Evolutionary conservation across 2,113 vertebrate species (phyloP), one percentile per base, ranked within the genome.

Genomic region (Sinocyclocheilus maitianheensis): DNA sequence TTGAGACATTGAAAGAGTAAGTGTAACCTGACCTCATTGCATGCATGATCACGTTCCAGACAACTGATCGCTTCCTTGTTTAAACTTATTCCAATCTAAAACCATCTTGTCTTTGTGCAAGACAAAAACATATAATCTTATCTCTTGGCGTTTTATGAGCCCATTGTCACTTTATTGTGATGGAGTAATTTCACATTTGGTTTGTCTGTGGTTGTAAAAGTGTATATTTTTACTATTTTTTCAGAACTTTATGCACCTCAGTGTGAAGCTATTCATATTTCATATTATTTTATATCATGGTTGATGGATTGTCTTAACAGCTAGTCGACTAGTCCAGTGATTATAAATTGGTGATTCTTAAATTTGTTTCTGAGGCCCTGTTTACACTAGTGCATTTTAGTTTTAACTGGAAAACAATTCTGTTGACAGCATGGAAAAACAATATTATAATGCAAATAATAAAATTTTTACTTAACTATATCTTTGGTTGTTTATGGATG

Each of bases 1-100:
- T 96, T 77, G 95, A 97, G 92, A 99, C 98, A 0, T 93, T 99
- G 81, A 97, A 96, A 94, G 96, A 96, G 98, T 99, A 93, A 97
- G 97, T 95, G 65, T 84, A 78, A 37, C 80, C 55, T 51, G 40
- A 60, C 79, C 83, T 81, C 76, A 58, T 26, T 79, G 10, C 46
- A 87, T 79, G 10, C 46, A 87, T 34, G 69, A 75, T 63, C 81
- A 67, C 72, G 8, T 26, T n/a, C n/a, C 37, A 75, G 81, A 13
- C 34, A 20, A 53, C 81, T 20, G 71, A 83, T 72, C 46, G 67
- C 84, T 84, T 26, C 60, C 51, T 75, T 81, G 58, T 74, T 85
- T 63, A 34, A 77, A 77, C 6, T 26, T n/a, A 14, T n/a, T 76
- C 37, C 55, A 65, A 26, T 58, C 51, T 83, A 34, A 74, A 83